These are phyloP conservation scores for Belonocnema kinseyi DNA, from an alignment of 1,140 invertebrate species.

Conservation along the genomic window DNA sequence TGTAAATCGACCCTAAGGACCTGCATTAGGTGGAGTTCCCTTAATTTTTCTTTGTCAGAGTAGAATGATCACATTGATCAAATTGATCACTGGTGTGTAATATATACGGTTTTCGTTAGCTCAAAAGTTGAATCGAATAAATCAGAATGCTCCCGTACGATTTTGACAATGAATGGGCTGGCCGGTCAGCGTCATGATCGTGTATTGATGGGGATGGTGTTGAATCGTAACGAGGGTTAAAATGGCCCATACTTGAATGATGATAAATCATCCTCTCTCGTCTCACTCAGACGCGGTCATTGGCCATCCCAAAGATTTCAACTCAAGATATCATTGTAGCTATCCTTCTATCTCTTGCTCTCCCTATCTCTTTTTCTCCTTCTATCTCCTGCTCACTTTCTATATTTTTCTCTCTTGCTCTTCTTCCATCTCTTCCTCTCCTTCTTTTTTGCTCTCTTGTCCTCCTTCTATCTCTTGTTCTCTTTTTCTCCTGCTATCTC, in stretches of 20 bases:
- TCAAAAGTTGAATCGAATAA: constrained; percentile 19
- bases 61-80: too few species aligned
- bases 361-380: constrained; percentile 48
- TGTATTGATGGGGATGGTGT: constrained; percentile 33
- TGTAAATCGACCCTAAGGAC: background rate
- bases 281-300: constrained; percentile 57
- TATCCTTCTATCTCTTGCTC: constrained; percentile 58
- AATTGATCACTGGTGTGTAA: too few species aligned
- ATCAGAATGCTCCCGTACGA: constrained; percentile 21
- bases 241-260: constrained; percentile 68
- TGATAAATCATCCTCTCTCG: constrained; percentile 69
- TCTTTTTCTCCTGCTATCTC: too few species aligned
- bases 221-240: constrained; percentile 52
- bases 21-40: background rate
- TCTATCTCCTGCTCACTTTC: too few species aligned
- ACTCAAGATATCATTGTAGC: constrained; percentile 63
- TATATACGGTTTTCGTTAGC: background rate
- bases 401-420: constrained; percentile 15
- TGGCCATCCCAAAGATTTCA: constrained; percentile 58
- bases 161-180: constrained; percentile 31
- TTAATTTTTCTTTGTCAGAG: background rate
- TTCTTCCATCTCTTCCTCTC: too few species aligned
- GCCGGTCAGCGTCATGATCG: constrained; percentile 30
- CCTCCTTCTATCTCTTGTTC: constrained; percentile 12
- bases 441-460: constrained; percentile 33